Percentiles rank a stretch among this genome's conserved stretches.
phyloP scores from a whole-genome alignment of 2,888 invertebrate species.

The Magallana nippona region DNA sequence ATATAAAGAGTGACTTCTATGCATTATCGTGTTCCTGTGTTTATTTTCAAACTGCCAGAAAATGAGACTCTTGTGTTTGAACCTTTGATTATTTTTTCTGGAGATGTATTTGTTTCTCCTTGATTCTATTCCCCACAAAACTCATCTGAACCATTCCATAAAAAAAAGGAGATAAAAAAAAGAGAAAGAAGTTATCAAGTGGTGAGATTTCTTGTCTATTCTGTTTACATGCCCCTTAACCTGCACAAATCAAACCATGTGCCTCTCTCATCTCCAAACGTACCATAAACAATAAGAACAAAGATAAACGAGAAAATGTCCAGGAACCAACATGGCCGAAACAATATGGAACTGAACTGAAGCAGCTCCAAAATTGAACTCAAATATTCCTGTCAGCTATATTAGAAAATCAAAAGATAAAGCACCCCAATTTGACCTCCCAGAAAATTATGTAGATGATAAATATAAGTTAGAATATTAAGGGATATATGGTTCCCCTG shows the following conservation, averaged over 20 bases:
- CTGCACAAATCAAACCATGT: conserved; percentile 28
- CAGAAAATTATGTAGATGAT: conserved; percentile 2
- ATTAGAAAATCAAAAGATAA: background rate
- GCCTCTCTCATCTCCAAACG: background rate
- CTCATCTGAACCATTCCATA: background rate
- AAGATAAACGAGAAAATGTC: background rate
- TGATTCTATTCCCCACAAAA: background rate
- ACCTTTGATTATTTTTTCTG: background rate
- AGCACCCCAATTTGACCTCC: conserved; percentile 14
- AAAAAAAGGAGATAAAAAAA: no score
- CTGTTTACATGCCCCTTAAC: conserved; percentile 22
- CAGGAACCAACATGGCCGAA: background rate
- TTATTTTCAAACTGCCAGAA: background rate
- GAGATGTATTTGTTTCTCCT: background rate
- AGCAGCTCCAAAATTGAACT: background rate
- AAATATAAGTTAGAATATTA: conserved; percentile 31
- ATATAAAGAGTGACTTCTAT: no score
- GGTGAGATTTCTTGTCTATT: background rate
- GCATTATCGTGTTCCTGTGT: no score
- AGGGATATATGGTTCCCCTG: conserved; percentile 26
- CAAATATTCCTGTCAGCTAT: background rate
- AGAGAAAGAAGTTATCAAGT: background rate
- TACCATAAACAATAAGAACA: background rate
- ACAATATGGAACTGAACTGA: background rate
- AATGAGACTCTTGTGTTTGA: background rate